phyloP scores from a whole-genome alignment of 2,797 vertebrate genomes.

The Hylomyscus alleni region DNA sequence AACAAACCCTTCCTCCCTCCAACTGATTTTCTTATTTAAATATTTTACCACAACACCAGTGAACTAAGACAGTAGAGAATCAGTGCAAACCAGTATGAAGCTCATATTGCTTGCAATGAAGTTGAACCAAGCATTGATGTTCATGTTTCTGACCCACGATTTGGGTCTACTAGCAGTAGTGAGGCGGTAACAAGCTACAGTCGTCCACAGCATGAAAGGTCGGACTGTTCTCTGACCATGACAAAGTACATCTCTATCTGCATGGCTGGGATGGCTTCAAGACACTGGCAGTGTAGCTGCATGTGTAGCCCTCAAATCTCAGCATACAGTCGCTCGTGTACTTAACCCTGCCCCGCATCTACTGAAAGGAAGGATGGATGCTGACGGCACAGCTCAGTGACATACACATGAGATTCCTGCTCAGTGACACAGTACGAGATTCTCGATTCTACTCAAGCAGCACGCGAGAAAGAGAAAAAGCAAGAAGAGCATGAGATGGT shows the following conservation, averaged over 20 bases:
- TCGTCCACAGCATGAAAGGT: not conserved
- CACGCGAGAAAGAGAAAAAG: accelerated
- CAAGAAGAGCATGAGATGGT: not conserved
- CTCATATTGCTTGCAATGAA: not conserved
- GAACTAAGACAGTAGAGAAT: not conserved
- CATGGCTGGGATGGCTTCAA: not conserved
- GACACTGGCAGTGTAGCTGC: not conserved
- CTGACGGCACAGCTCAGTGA: not conserved
- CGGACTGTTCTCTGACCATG: not conserved
- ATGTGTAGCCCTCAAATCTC: not conserved
- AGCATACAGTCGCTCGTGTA: not conserved
- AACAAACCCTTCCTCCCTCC: not conserved
- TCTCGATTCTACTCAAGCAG: not conserved
- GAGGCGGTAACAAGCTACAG: not conserved
- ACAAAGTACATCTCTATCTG: not conserved
- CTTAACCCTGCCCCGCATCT: not conserved
- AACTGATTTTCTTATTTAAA: not conserved
- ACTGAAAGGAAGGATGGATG: not conserved
- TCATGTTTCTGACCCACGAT: not conserved
- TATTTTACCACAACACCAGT: not conserved
- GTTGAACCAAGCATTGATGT: not conserved
- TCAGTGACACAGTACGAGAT: too few relatives aligned
- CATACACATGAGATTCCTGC: too few relatives aligned
- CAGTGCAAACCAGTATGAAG: not conserved
- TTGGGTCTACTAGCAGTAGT: not conserved